Percentiles rank a stretch among this genome's conserved stretches.
Conservation (phyloP, 2,888 invertebrate species). For the Dynastes maya region DNA sequence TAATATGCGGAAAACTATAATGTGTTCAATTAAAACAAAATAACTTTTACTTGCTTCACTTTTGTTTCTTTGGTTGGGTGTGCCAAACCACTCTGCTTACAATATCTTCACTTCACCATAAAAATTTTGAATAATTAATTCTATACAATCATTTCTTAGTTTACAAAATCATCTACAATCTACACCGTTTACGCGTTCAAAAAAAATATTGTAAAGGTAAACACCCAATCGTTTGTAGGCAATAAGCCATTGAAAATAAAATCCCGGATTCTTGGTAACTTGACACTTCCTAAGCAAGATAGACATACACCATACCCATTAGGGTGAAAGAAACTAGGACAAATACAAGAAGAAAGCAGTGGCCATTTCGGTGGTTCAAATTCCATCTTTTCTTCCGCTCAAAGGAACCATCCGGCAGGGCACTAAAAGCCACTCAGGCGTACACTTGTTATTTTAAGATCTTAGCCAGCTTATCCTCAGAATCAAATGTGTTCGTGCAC, state of each 20-base stretch:
- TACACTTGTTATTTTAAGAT: conserved; percentile 54
- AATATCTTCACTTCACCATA: too few relatives aligned
- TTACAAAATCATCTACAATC: too few relatives aligned
- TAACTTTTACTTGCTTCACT: too few relatives aligned
- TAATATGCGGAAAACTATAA: too few relatives aligned
- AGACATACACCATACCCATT: neutral
- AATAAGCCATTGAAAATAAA: too few relatives aligned
- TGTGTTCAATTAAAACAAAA: too few relatives aligned
- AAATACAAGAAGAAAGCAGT: conserved; percentile 28
- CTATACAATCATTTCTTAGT: too few relatives aligned
- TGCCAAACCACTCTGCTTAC: too few relatives aligned
- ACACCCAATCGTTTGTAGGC: too few relatives aligned
- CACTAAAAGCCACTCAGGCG: conserved; percentile 52
- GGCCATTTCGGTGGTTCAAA: conserved; percentile 49
- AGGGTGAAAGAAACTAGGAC: neutral
- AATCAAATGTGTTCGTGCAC: conserved; percentile 37
- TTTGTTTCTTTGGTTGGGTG: too few relatives aligned
- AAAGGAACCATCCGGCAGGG: conserved; percentile 11
- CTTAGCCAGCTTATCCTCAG: conserved; percentile 51
- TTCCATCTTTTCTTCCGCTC: conserved; percentile 30
- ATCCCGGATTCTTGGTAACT: conserved; percentile 30
- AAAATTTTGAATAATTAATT: too few relatives aligned
- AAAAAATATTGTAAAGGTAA: neutral
- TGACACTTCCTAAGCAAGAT: conserved; percentile 48
- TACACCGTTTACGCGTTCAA: too few relatives aligned